Evolutionary conservation across 2,888 invertebrate genomes (phyloP), one percentile per base, ranked within the genome.

Genomic region (Harpagoxenus sublaevis): DNA sequence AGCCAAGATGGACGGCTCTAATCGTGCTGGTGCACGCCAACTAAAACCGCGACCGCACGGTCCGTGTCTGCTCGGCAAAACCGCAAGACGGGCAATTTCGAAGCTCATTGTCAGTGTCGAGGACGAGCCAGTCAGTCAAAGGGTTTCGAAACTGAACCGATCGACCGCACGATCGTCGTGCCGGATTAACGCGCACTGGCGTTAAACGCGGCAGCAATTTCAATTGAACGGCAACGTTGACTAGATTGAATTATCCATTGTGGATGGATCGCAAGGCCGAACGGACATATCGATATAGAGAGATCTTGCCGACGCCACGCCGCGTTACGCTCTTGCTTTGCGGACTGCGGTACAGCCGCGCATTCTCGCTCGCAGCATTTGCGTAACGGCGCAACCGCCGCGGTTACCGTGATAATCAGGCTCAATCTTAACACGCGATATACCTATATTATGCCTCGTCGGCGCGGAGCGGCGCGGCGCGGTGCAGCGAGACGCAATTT

Each of bases 321-420:
- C 8, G 51, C 48, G 28, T 45, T 68, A 68, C 10, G 12, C 12
- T 28, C 74, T 45, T 12, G 28, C 35, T 6, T 31, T 18, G 74
- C 23, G 23, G 23, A 23, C 23, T 23, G 23, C 42, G 28, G 23
- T 39, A 31, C 51, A 15, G 6, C 18, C 23, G 9, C 3, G 15
- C 31, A 31, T 45, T 62, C 51, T 39, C 66, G 51, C 48, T 42
- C 39, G 60, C 39, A 71, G 45, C 73, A 81, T 81, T 73, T 73
- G 62, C 71, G 79, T 70, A 81, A 81, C 79, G 70, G 79, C 60
- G 28, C 51, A 71, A 60, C 42, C 45, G 18, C 23, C 60, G 71
- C 42, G 18, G 18, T 28, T 45, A 23, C 51, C 70, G 45, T 15
- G 73, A 81, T 73, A 81, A 73, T 73, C 62, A 81, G 31, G 70